Percentiles rank a stretch among this genome's conserved stretches.
Evolutionary conservation across 2,113 vertebrate genomes (phyloP).

Genomic region (Tyrannus savana): DNA sequence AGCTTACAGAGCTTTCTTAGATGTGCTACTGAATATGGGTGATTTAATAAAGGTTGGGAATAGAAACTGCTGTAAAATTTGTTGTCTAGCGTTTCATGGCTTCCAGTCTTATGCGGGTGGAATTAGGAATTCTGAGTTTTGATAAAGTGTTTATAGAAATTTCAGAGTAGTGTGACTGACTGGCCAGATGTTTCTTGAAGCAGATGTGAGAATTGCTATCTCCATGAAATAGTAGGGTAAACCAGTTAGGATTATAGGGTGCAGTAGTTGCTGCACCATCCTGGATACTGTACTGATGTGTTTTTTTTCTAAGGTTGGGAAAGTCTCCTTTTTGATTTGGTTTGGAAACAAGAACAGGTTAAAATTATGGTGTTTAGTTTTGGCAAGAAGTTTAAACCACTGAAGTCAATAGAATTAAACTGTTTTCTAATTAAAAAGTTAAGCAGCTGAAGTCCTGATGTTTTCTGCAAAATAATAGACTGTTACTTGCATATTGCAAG

Average conservation of each 20-base stretch:
- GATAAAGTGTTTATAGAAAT: not conserved
- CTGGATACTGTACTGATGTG: not conserved
- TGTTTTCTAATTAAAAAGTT: not conserved
- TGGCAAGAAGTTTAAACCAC: not conserved
- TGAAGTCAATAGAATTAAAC: not conserved
- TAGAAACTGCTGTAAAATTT: not conserved
- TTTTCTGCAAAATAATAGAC: not conserved
- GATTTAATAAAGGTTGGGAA: not conserved
- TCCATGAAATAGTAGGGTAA: not conserved
- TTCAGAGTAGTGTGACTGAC: not conserved
- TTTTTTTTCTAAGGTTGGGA: not conserved
- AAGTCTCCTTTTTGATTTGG: not conserved
- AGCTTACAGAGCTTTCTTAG: not conserved
- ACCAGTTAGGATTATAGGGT: not conserved
- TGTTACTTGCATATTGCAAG: not conserved
- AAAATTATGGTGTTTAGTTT: not conserved
- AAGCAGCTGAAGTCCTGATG: not conserved
- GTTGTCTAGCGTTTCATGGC: not conserved
- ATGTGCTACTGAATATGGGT: not conserved
- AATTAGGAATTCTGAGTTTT: not conserved
- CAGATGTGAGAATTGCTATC: not conserved
- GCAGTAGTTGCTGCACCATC: not conserved
- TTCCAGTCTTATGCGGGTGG: not conserved
- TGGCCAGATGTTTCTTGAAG: not conserved
- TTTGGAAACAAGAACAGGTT: not conserved